phyloP scores from a whole-genome alignment of 2,888 invertebrate species.

The Bruchidius siliquastri region DNA sequence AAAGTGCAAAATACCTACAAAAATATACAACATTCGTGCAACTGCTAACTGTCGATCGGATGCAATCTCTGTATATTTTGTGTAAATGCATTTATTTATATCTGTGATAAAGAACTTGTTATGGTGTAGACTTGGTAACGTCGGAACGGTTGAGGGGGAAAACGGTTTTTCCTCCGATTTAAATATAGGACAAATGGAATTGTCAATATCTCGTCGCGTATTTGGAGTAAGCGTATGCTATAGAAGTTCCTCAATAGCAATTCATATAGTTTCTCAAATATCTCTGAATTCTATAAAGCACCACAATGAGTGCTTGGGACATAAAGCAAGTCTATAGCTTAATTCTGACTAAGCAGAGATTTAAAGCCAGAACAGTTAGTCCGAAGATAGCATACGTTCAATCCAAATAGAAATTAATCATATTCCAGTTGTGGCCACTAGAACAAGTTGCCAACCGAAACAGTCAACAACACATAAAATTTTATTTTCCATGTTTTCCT shows the following conservation, averaged over 20 bases:
- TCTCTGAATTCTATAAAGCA: too few species aligned
- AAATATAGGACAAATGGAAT: constrained; percentile 18
- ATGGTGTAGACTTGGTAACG: constrained; percentile 25
- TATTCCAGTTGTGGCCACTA: background rate
- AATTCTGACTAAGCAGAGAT: background rate
- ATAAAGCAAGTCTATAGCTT: too few species aligned
- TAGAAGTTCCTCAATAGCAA: constrained; percentile 2
- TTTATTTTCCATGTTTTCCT: too few species aligned
- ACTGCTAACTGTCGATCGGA: background rate
- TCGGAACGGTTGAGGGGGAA: constrained; percentile 23
- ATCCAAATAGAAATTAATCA: background rate
- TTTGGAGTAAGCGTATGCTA: constrained; percentile 4
- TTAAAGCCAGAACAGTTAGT: background rate
- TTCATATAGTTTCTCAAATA: too few species aligned
- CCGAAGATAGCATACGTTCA: background rate
- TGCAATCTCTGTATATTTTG: constrained; percentile 44
- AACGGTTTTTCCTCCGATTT: constrained; percentile 34
- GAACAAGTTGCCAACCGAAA: background rate
- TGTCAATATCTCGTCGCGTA: constrained; percentile 11
- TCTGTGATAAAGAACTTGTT: constrained; percentile 46
- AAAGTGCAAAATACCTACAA: constrained; percentile 40
- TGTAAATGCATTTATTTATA: constrained; percentile 51
- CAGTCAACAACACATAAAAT: background rate
- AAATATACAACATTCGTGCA: constrained; percentile 10
- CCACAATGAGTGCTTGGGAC: too few species aligned